phyloP scores from a whole-genome alignment of 2,113 vertebrate genomes.

The Taxidea taxus region DNA sequence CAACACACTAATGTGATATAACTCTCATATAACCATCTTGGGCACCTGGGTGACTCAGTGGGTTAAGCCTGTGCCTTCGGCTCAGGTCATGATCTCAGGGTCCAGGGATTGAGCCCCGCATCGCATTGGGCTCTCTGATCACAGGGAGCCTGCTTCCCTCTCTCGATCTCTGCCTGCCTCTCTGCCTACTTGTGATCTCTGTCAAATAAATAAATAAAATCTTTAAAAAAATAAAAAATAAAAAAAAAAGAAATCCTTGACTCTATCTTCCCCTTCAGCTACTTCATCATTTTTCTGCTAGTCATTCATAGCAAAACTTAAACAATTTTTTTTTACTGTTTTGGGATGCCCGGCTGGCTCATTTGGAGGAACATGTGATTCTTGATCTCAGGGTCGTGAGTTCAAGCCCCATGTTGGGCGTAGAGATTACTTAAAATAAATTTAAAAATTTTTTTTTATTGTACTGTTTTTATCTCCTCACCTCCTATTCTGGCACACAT shows the following conservation, averaged over 20 bases:
- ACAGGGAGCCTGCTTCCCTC: too few relatives aligned
- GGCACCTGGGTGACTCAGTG: too few relatives aligned
- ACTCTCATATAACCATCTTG: too few relatives aligned
- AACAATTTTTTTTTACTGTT: neutral
- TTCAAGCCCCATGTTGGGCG: neutral
- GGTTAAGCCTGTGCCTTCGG: too few relatives aligned
- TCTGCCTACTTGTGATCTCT: too few relatives aligned
- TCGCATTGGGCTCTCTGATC: too few relatives aligned
- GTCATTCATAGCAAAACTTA: neutral
- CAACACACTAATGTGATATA: slow-evolving; percentile 18
- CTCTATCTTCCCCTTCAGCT: neutral
- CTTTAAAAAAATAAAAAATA: too few relatives aligned
- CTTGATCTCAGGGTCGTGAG: neutral
- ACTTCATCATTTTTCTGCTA: neutral
- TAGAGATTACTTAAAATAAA: neutral
- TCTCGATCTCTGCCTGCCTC: too few relatives aligned
- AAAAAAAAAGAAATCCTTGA: neutral
- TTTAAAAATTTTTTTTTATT: neutral
- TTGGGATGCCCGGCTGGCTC: neutral
- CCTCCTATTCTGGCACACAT: neutral
- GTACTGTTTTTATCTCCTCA: neutral
- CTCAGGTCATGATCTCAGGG: too few relatives aligned
- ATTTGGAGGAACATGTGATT: neutral
- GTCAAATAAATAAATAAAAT: too few relatives aligned
- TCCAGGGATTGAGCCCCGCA: too few relatives aligned